Evolutionary conservation across 2,797 vertebrate species (phyloP), one percentile per base, ranked within the genome.

Genomic region (Argyrosomus regius): DNA sequence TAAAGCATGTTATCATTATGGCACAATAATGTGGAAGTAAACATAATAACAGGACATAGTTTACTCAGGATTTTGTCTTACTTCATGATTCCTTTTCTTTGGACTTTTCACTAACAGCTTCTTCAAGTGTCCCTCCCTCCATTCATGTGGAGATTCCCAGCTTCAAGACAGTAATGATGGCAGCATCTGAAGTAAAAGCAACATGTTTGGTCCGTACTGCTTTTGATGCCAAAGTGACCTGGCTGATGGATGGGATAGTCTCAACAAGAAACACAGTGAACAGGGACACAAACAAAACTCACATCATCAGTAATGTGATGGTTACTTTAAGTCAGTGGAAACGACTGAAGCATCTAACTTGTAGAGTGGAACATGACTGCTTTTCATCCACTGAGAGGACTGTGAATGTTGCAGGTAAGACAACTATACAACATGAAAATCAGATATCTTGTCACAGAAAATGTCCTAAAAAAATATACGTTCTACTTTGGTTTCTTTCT

Each of bases 301-400:
- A 81, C 75, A 10, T 67, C 11, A 49, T 46, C 52, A 84, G 78
- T 49, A 48, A 28, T 11, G 28, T 94, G 71, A 85, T 24, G 0
- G 17, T 94, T 60, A 0, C 67, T 2, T 31, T 0, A 3, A 6
- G 2, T 0, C 0, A 46, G 1, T 95, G 93, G 94, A 66, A 78
- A 63, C 3, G 3, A 0, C 8, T 77, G 5, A 68, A 31, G 14
- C 6, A 0, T 0, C 3, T 95, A 31, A 90, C 76, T 64, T 95
- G 94, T 76, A 81, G 3, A 87, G 94, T 78, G 26, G 53, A 87
- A 43, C 92, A 95, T 75, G 49, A 0, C 3, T 96, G 95, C 79
- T 88, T 93, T 43, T 3, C 43, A 3, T 1, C 43, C 24, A 28
- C 9, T 53, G 68, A 86, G 20, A 54, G 22, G 4, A 80, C 3